These are phyloP conservation scores for Chirona hameri DNA, from an alignment of 2,888 invertebrate genomes.

Conservation along the genomic window DNA sequence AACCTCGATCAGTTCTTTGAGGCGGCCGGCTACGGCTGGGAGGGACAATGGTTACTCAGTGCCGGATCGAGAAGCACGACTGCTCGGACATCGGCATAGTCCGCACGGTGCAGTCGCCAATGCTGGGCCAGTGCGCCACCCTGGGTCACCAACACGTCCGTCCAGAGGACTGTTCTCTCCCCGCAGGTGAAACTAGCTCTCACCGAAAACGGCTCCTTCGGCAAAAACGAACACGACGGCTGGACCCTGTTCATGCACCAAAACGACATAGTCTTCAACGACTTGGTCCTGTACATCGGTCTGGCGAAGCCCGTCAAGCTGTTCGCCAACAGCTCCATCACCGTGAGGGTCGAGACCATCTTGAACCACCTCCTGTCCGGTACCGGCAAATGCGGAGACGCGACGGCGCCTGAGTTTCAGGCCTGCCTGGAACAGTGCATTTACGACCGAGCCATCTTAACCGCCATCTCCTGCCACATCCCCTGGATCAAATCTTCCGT, in stretches of 20 bases:
- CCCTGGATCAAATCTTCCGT: background rate
- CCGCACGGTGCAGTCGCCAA: background rate
- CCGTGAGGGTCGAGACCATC: background rate
- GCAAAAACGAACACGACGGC: background rate
- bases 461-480: background rate
- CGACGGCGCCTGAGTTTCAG: background rate
- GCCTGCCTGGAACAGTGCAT: background rate
- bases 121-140: background rate
- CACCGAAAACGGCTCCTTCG: background rate
- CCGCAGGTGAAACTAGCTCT: background rate
- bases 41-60: background rate
- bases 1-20: background rate
- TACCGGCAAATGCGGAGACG: background rate
- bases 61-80: background rate
- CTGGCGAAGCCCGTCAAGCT: background rate
- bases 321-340: background rate
- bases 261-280: background rate
- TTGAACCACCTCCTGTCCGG: background rate
- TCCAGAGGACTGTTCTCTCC: background rate
- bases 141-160: background rate
- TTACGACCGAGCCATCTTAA: background rate
- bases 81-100: background rate
- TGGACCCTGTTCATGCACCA: background rate
- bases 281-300: background rate
- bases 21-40: background rate